Percentiles rank a stretch among this genome's conserved stretches.
Evolutionary conservation across 2,797 vertebrate species (phyloP).

Genomic region (Chelon auratus): DNA sequence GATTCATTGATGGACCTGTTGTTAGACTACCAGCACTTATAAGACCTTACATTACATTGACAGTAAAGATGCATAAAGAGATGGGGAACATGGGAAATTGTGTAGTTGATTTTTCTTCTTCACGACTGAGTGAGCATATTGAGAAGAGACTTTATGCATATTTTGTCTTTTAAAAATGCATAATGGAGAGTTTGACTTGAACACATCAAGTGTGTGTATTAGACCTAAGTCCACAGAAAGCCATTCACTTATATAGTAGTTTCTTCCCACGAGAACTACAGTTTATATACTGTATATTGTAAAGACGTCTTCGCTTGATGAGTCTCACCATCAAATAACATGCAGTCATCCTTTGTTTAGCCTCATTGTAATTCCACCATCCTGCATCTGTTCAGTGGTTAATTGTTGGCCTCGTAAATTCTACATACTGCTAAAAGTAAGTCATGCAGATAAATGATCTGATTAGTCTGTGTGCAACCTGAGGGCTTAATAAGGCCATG

Average conservation of each 20-base stretch:
- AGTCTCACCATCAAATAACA: neutral
- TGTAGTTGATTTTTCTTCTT: neutral
- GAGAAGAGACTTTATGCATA: neutral
- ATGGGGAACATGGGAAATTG: too few relatives aligned
- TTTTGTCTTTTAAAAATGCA: too few relatives aligned
- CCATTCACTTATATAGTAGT: too few relatives aligned
- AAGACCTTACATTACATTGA: conserved; percentile 15
- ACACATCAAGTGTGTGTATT: neutral
- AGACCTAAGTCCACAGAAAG: too few relatives aligned
- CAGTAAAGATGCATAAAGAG: neutral
- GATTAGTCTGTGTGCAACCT: neutral
- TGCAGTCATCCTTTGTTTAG: neutral
- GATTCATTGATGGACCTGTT: conserved; percentile 57
- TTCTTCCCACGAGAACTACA: neutral
- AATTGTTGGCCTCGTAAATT: neutral
- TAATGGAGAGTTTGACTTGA: too few relatives aligned
- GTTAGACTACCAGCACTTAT: conserved; percentile 28
- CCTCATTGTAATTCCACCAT: neutral
- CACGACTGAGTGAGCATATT: too few relatives aligned
- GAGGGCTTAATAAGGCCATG: neutral
- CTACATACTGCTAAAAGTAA: neutral
- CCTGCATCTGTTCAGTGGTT: neutral
- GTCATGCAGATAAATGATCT: conserved; percentile 12
- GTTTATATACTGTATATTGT: too few relatives aligned
- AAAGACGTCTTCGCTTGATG: neutral